These are phyloP conservation scores for Gasterosteus nipponicus DNA, from an alignment of 2,113 vertebrate genomes.

Conservation along the genomic window DNA sequence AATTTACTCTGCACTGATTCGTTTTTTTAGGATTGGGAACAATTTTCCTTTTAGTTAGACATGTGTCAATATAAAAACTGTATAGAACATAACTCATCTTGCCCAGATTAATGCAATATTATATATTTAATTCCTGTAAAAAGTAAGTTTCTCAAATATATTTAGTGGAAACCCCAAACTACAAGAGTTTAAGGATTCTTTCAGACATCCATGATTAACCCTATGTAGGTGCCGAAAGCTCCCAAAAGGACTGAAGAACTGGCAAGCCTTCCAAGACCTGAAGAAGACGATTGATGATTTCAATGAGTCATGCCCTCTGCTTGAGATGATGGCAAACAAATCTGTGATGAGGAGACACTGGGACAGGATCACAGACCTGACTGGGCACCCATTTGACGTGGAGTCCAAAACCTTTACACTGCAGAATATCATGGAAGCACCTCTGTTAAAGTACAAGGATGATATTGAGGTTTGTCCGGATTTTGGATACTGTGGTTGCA, in stretches of 20 bases:
- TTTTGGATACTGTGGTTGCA: not conserved
- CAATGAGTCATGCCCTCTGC: conserved; percentile 61
- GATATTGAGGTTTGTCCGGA: conserved; percentile 54
- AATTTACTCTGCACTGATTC: not conserved
- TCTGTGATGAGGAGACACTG: conserved; percentile 60
- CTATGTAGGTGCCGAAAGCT: conserved; percentile 47
- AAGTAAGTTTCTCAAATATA: not conserved
- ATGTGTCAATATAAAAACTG: not conserved
- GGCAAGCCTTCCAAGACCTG: conserved; percentile 83
- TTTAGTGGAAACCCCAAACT: not conserved
- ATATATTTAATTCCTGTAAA: not conserved
- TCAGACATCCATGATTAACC: not conserved
- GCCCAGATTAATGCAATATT: not conserved
- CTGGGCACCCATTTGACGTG: conserved; percentile 55
- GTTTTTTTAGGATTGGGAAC: not conserved
- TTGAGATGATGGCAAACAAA: conserved; percentile 65
- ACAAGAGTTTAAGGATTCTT: not conserved
- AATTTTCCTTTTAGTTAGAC: not conserved
- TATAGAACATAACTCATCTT: not conserved
- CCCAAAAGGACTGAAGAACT: conserved; percentile 56
- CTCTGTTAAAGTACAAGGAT: conserved; percentile 51
- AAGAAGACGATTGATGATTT: conserved; percentile 86
- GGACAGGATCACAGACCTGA: conserved; percentile 48
- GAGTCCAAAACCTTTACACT: conserved; percentile 46
- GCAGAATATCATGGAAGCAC: conserved; percentile 52